Evolutionary conservation across 2,797 vertebrate species (phyloP).

Genomic region (Lacerta viridis): DNA sequence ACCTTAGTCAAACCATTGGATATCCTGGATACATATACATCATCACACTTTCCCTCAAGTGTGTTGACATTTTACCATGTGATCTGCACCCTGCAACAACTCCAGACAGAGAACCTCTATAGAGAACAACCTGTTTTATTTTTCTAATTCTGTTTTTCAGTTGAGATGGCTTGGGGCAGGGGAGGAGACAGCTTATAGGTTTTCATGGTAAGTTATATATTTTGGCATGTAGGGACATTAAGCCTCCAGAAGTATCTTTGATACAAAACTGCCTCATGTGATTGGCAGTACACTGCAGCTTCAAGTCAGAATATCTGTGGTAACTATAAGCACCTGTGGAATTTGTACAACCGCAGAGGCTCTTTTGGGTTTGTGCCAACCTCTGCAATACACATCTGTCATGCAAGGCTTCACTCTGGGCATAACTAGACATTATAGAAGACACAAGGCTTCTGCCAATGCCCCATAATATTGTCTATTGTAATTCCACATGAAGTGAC

Average conservation of each 20-base stretch:
- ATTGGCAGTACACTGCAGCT: not conserved
- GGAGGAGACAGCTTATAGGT: not conserved
- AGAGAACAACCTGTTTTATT: constrained; percentile 3
- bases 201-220: not conserved
- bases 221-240: not conserved
- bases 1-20: too few species aligned
- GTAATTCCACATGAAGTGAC: not conserved
- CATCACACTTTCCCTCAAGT: not conserved
- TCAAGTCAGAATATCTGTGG: not conserved
- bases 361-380: not conserved
- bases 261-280: not conserved
- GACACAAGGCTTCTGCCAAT: not conserved
- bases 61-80: not conserved
- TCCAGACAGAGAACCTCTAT: not conserved
- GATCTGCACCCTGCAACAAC: not conserved
- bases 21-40: constrained; percentile 2
- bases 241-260: not conserved
- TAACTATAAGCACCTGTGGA: not conserved
- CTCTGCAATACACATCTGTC: not conserved
- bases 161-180: not conserved
- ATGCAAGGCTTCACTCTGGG: not conserved
- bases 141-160: not conserved
- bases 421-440: not conserved
- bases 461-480: not conserved
- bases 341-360: not conserved